Base-by-base conservation (phyloP, 2,888 invertebrate genomes). In the Tenthredo scrophulariae region DNA sequence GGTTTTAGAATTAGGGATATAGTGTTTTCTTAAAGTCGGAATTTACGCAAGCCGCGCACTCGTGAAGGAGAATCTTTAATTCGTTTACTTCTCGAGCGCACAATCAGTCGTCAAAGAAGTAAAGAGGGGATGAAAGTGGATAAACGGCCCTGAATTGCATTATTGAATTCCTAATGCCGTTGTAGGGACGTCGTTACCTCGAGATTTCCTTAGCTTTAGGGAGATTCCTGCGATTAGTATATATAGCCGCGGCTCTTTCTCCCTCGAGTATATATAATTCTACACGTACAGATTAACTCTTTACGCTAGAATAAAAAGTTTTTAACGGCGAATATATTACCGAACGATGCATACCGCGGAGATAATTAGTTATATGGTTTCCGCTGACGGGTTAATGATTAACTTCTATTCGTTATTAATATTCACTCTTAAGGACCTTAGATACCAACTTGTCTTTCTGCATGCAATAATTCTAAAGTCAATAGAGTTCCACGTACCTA, bases 341-440 rank as follows among this genome's bases (percentile, higher is more conserved):
- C 77, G 54, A 77, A 77, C 50, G 77, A 22, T 77, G 37, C 58
- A 40, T 80, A 37, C 22, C 18, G 26, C 22, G 58, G 62, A 80
- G 80, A 62, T 80, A 80, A 80, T 80, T 80, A 80, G 80, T 80
- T 80, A 80, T 58, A 62, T 62, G 37, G 40, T 80, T 80, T 80
- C 15, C 80, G 80, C 80, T 80, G 80, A 80, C 80, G 80, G 58
- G 80, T 62, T 80, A 74, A 74, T 74, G 80, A 80, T 80, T 80
- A 80, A 80, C 80, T 80, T 62, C 80, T 80, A 80, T 62, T 80
- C 80, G 62, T 58, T 80, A 80, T 80, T 80, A 80, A 80, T 80
- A 80, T 62, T 40, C 58, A 62, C 80, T 80, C 80, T 40, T 40
- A 80, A 62, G 80, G 58, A 33, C 37, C 58, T 79, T 80, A 62